Percentiles rank a stretch among this genome's conserved stretches.
phyloP scores from a whole-genome alignment of 2,888 invertebrate genomes.

The Alloscopus bannaensis region DNA sequence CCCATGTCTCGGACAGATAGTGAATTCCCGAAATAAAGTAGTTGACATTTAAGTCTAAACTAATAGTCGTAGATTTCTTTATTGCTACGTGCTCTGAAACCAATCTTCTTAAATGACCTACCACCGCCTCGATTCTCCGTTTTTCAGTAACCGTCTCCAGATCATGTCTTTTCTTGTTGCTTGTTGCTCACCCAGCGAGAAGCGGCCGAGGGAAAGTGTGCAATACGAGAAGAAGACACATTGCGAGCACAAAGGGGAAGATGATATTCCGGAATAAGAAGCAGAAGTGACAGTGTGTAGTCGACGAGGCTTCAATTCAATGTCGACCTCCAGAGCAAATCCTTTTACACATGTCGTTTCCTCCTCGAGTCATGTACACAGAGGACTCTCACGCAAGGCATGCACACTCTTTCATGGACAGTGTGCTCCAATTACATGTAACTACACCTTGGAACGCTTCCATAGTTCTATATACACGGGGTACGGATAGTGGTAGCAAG shows the following conservation, averaged over 20 bases:
- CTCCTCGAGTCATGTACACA: background rate
- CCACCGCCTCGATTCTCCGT: background rate
- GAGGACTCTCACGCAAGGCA: too few relatives aligned
- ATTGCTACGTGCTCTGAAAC: slow-evolving; percentile 18
- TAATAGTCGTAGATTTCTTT: slow-evolving; percentile 17
- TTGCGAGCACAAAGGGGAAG: too few relatives aligned
- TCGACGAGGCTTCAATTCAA: too few relatives aligned
- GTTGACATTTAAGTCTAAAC: slow-evolving; percentile 19
- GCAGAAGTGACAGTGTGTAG: background rate
- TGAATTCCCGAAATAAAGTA: slow-evolving; percentile 10
- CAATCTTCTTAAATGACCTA: slow-evolving; percentile 4
- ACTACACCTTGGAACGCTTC: background rate
- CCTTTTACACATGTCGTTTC: background rate
- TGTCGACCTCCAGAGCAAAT: background rate
- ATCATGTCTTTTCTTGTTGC: background rate
- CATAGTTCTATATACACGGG: background rate
- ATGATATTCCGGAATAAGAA: too few relatives aligned
- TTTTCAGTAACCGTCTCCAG: background rate
- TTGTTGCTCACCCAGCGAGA: background rate
- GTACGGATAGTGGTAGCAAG: background rate
- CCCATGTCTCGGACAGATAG: too few relatives aligned
- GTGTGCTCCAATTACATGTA: background rate
- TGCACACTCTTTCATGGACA: too few relatives aligned
- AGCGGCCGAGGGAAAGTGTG: background rate
- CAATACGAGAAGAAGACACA: too few relatives aligned